Percentiles rank a stretch among this genome's conserved stretches.
phyloP scores from a whole-genome alignment of 2,797 vertebrate species.

The Synanceia verrucosa region DNA sequence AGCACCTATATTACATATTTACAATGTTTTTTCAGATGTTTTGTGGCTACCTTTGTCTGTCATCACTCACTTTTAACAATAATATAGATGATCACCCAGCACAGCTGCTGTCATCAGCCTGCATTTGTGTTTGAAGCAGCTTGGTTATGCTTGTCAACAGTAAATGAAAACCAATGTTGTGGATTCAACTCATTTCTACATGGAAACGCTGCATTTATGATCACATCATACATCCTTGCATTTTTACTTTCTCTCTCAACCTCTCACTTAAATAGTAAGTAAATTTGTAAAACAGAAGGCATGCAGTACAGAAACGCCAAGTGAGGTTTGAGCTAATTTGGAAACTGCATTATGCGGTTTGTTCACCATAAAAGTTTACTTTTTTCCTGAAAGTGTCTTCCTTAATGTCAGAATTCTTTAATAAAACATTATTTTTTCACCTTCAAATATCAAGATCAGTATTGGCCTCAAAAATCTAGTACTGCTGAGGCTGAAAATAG shows the following conservation, averaged over 20 bases:
- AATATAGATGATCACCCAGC: not conserved
- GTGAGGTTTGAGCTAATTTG: not conserved
- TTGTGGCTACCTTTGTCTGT: not conserved
- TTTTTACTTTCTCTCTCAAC: not conserved
- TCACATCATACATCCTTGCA: not conserved
- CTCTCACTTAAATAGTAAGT: not conserved
- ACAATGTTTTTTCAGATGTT: not conserved
- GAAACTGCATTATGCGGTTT: not conserved
- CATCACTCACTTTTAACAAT: constrained; percentile 11
- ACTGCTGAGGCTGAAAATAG: not conserved
- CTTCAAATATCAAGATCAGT: not conserved
- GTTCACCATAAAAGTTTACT: not conserved
- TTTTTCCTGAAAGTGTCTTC: not conserved
- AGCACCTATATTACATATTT: not conserved
- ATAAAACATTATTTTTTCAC: not conserved
- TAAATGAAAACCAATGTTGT: not conserved
- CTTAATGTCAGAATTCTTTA: not conserved
- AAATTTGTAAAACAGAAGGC: not conserved
- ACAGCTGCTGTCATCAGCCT: constrained; percentile 19
- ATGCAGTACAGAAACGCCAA: not conserved
- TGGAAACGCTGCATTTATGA: not conserved
- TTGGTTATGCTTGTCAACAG: not conserved
- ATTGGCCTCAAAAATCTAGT: not conserved
- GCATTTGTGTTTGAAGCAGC: not conserved
- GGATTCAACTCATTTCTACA: not conserved